phyloP scores from a whole-genome alignment of 2,797 vertebrate species.

The Harpagifer antarcticus region DNA sequence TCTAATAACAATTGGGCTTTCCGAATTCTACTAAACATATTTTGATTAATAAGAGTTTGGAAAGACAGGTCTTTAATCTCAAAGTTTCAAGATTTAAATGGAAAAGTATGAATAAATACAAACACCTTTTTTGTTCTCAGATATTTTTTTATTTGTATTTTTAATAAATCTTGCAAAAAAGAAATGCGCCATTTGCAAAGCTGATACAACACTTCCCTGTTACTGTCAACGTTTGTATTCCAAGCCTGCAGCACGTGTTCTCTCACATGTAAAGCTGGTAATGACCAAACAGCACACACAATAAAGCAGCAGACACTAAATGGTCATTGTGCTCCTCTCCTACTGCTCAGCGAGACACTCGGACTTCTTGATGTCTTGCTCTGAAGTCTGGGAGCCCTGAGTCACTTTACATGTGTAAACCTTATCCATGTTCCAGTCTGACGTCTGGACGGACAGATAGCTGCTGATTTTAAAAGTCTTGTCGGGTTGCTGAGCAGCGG shows the following conservation, averaged over 20 bases:
- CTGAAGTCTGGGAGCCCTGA: slow-evolving; percentile 54
- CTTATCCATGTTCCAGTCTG: slow-evolving; percentile 60
- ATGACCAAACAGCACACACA: slow-evolving; percentile 40
- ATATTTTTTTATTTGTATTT: not conserved
- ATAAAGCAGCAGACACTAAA: slow-evolving; percentile 20
- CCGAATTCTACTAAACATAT: not conserved
- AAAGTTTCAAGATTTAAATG: no score
- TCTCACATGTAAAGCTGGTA: slow-evolving; percentile 5
- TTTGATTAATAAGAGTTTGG: no score
- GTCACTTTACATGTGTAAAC: slow-evolving; percentile 69
- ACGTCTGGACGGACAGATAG: slow-evolving; percentile 61
- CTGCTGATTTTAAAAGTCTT: slow-evolving; percentile 77
- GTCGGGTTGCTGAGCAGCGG: slow-evolving; percentile 61
- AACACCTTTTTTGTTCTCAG: not conserved
- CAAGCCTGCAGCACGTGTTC: slow-evolving; percentile 11
- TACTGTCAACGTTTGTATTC: slow-evolving; percentile 8
- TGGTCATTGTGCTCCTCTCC: slow-evolving; percentile 30
- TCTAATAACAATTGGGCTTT: not conserved
- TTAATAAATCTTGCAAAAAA: not conserved
- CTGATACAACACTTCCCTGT: slow-evolving; percentile 18
- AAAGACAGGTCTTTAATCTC: no score
- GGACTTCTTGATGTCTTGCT: slow-evolving; percentile 61
- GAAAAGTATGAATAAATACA: not conserved
- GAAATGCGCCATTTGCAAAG: slow-evolving; percentile 9
- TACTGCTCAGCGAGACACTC: slow-evolving; percentile 45